These are phyloP conservation scores for Tokudaia muenninki DNA, from an alignment of 2,797 vertebrate species.

Conservation along the genomic window DNA sequence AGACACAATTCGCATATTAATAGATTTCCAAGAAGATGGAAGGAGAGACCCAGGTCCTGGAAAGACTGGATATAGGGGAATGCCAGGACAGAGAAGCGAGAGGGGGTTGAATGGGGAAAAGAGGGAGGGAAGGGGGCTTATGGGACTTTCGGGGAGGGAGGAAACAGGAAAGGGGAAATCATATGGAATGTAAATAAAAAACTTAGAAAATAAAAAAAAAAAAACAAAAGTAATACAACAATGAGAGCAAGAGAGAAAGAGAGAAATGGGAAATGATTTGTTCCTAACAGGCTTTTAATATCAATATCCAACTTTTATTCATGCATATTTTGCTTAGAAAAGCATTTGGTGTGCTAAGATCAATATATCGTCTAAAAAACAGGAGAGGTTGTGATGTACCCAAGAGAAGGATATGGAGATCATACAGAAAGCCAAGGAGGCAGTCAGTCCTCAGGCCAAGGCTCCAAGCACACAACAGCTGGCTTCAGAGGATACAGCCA, in stretches of 20 bases:
- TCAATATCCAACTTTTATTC: background rate
- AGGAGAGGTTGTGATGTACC: background rate
- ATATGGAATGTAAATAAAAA: too few species aligned
- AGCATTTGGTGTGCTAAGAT: constrained; percentile 30
- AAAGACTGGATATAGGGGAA: too few species aligned
- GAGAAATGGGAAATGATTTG: background rate
- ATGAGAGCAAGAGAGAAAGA: too few species aligned
- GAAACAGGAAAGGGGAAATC: too few species aligned
- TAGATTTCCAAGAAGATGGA: too few species aligned
- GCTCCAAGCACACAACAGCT: background rate
- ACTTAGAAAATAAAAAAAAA: too few species aligned
- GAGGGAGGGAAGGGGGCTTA: too few species aligned
- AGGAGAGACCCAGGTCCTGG: too few species aligned
- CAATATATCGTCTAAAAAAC: constrained; percentile 29
- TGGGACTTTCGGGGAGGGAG: too few species aligned
- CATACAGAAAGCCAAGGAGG: background rate
- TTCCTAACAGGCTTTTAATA: background rate
- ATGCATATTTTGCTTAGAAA: constrained; percentile 40
- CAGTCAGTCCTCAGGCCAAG: background rate
- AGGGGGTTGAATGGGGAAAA: too few species aligned
- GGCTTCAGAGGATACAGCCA: background rate
- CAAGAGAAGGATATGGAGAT: background rate
- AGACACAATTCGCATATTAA: too few species aligned
- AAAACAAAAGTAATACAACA: background rate
- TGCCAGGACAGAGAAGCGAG: too few species aligned